A percentile compares a stretch with the other conserved stretches of the same genome.
Evolutionary conservation across 2,888 invertebrate species (phyloP).

Genomic region (Diaperis boleti): DNA sequence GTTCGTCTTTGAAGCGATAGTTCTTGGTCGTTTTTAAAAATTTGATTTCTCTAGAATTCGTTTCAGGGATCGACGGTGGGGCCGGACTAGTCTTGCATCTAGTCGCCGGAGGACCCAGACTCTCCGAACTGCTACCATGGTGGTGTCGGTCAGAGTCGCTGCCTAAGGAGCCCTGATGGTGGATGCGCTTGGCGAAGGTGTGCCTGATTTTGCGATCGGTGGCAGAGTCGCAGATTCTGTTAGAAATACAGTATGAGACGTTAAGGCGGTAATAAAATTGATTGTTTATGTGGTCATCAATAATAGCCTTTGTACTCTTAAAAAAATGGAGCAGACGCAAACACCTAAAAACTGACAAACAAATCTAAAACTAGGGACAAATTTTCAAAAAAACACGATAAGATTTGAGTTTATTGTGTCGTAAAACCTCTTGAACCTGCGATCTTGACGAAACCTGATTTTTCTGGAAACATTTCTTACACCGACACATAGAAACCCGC

Average conservation of each 20-base stretch:
- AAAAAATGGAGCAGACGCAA: too few species aligned
- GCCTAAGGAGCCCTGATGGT: slow-evolving; percentile 67
- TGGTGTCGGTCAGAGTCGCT: slow-evolving; percentile 73
- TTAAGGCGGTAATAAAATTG: too few species aligned
- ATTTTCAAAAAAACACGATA: too few species aligned
- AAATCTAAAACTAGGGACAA: too few species aligned
- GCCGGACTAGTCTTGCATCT: slow-evolving; percentile 59
- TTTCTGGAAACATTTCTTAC: too few species aligned
- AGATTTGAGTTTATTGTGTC: too few species aligned
- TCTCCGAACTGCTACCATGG: slow-evolving; percentile 83
- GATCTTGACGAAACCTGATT: too few species aligned
- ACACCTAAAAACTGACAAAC: too few species aligned
- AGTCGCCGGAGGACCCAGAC: slow-evolving; percentile 67
- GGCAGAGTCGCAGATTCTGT: slow-evolving; percentile 3
- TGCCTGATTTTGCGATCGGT: slow-evolving; percentile 53
- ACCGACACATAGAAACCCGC: too few species aligned
- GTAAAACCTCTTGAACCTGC: too few species aligned
- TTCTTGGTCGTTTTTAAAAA: slow-evolving; percentile 73
- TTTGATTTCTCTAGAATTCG: slow-evolving; percentile 71
- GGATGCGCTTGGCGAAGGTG: slow-evolving; percentile 60
- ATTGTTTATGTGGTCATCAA: too few species aligned
- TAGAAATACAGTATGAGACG: neutral
- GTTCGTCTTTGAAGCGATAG: slow-evolving; percentile 81
- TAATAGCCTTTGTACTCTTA: too few species aligned
- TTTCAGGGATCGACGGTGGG: slow-evolving; percentile 69